Evolutionary conservation across 2,113 vertebrate species (phyloP).

Genomic region (Casuarius casuarius): DNA sequence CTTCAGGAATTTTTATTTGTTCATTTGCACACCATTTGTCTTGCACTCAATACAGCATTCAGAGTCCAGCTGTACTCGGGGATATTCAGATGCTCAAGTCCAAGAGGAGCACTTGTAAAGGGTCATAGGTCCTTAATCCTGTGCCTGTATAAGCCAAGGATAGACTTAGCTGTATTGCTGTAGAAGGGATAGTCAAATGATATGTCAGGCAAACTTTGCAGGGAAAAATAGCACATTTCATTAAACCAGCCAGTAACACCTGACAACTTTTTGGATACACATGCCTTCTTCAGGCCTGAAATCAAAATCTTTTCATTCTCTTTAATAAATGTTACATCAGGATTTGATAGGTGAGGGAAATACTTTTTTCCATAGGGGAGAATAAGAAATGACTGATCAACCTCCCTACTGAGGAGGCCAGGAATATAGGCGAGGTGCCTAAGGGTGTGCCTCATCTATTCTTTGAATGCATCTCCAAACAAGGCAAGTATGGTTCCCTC

Average conservation of each 20-base stretch:
- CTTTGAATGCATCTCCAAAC: background rate
- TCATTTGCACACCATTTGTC: background rate
- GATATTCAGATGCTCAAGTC: background rate
- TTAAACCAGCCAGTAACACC: background rate
- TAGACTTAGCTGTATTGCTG: background rate
- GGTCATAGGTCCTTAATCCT: background rate
- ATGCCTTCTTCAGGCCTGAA: background rate
- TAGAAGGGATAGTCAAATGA: background rate
- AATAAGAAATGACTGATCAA: background rate
- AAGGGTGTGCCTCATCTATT: background rate
- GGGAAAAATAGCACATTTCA: background rate
- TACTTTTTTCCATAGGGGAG: background rate
- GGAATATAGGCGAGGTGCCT: background rate
- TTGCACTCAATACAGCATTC: background rate
- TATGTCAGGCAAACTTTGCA: background rate
- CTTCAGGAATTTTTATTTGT: background rate
- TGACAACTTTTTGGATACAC: background rate
- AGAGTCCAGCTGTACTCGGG: background rate
- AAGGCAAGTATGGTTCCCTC: background rate
- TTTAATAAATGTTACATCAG: background rate
- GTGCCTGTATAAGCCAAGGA: background rate
- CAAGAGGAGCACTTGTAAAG: background rate
- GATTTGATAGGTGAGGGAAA: background rate
- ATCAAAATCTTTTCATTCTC: background rate
- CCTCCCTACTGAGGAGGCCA: background rate